Evolutionary conservation across 2,113 vertebrate genomes (phyloP), one percentile per base, ranked within the genome.

Genomic region (Arenaria interpres): DNA sequence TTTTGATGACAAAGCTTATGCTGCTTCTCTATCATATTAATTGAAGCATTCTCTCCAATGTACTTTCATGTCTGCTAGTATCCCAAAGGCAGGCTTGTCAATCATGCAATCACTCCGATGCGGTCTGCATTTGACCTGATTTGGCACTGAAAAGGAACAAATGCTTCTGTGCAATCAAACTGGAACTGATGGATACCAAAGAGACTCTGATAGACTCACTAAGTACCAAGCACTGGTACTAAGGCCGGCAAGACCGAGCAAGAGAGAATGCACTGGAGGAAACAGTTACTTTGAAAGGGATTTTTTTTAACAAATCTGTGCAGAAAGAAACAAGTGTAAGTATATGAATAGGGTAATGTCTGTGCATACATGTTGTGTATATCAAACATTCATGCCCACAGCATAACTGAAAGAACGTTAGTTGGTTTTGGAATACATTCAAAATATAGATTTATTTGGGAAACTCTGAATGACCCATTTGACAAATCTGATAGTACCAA

Each of bases 41-140:
- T 96, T 96, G 95, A 96, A 97, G 77, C n/a, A 35, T 92, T 57
- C 77, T 75, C 64, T 92, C 89, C 73, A 69, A 56, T 48, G 72
- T 76, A 86, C 73, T 98, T 97, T 96, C 67, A 79, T 45, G 68
- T 92, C 85, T 94, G 51, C 71, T 76, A 50, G 75, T 78, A 90
- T 98, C 97, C 92, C 96, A 97, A 66, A 96, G 92, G 94, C 63
- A 85, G 82, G 37, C 89, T 91, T 96, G 92, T 94, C 97, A 97
- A 81, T 98, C 97, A 97, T 77, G 91, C 64, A 89, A 69, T 97
- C 89, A 93, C 88, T 96, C 73, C 89, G 88, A 76, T 86, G 62
- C 79, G 96, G 68, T 91, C 92, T 91, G 79, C 83, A 74, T 81
- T 60, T 98, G 97, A 97, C 95, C 95, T 96, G 95, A 95, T 96